Evolutionary conservation across 2,113 vertebrate genomes (phyloP).

Genomic region (Nibea coibor): DNA sequence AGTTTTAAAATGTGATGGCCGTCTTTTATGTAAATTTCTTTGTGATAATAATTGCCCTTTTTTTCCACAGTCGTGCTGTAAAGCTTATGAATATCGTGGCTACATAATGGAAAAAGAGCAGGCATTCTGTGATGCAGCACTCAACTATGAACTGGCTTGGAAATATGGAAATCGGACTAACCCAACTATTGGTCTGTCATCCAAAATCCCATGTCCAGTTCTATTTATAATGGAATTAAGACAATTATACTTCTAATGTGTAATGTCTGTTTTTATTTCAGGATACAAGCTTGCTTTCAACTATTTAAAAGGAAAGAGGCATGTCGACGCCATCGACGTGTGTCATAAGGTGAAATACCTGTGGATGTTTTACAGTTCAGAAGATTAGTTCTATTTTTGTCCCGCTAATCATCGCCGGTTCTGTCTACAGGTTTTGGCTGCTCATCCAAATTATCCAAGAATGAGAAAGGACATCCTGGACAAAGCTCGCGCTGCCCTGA

Average conservation of each 20-base stretch:
- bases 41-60: slow-evolving; percentile 44
- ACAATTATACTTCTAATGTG: slow-evolving; percentile 22
- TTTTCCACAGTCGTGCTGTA: slow-evolving; percentile 92
- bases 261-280: slow-evolving; percentile 75
- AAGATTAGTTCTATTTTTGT: slow-evolving; percentile 5
- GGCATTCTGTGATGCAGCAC: slow-evolving; percentile 92
- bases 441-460: slow-evolving; percentile 94
- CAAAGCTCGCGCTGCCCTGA: slow-evolving; percentile 92
- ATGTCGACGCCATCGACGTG: slow-evolving; percentile 93
- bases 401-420: slow-evolving; percentile 17
- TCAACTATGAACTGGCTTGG: slow-evolving; percentile 98
- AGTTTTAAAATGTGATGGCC: background rate
- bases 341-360: slow-evolving; percentile 92
- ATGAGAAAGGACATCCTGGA: slow-evolving; percentile 98
- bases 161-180: slow-evolving; percentile 92
- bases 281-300: slow-evolving; percentile 99
- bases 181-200: slow-evolving; percentile 89
- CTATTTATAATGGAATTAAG: background rate
- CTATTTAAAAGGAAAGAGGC: slow-evolving; percentile 96
- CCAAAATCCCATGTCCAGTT: slow-evolving; percentile 35
- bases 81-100: slow-evolving; percentile 97
- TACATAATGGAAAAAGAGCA: slow-evolving; percentile 99
- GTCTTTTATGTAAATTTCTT: slow-evolving; percentile 5
- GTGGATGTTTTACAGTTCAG: slow-evolving; percentile 21
- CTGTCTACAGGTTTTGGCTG: slow-evolving; percentile 88